These are phyloP conservation scores for Yasuhikotakia modesta DNA, from an alignment of 2,797 vertebrate species.

Conservation along the genomic window DNA sequence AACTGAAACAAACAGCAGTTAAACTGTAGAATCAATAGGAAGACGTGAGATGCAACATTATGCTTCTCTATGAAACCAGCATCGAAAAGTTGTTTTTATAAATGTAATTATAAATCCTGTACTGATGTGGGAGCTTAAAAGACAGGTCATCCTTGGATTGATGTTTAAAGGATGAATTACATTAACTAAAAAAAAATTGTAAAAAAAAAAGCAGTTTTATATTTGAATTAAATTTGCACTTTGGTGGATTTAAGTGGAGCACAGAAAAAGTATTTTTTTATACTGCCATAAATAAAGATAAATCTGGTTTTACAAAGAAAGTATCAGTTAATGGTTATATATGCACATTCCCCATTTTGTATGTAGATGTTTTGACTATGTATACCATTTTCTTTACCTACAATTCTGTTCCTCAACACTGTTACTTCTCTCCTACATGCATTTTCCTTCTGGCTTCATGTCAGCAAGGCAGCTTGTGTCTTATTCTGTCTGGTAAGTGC, in stretches of 20 bases:
- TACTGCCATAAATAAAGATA: too few relatives aligned
- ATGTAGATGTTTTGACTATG: too few relatives aligned
- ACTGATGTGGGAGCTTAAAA: background rate
- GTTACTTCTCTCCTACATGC: slow-evolving; percentile 4
- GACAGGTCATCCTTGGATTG: background rate
- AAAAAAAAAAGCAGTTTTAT: too few relatives aligned
- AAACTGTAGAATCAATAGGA: slow-evolving; percentile 20
- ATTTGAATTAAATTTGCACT: too few relatives aligned
- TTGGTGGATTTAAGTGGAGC: background rate
- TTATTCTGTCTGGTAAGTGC: slow-evolving; percentile 61
- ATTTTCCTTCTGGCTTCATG: background rate
- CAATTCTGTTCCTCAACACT: slow-evolving; percentile 1
- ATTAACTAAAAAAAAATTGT: too few relatives aligned
- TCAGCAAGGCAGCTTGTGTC: slow-evolving; percentile 9
- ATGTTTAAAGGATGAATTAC: background rate
- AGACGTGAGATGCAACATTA: background rate
- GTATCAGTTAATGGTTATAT: too few relatives aligned
- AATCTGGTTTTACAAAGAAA: too few relatives aligned
- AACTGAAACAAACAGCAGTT: slow-evolving; percentile 28
- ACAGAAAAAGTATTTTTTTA: background rate
- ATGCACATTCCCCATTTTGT: too few relatives aligned
- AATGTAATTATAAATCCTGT: slow-evolving; percentile 15
- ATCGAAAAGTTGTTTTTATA: too few relatives aligned
- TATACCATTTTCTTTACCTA: background rate
- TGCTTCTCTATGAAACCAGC: slow-evolving; percentile 2